phyloP scores from a whole-genome alignment of 1,140 invertebrate species.

The Leguminivora glycinivorella region DNA sequence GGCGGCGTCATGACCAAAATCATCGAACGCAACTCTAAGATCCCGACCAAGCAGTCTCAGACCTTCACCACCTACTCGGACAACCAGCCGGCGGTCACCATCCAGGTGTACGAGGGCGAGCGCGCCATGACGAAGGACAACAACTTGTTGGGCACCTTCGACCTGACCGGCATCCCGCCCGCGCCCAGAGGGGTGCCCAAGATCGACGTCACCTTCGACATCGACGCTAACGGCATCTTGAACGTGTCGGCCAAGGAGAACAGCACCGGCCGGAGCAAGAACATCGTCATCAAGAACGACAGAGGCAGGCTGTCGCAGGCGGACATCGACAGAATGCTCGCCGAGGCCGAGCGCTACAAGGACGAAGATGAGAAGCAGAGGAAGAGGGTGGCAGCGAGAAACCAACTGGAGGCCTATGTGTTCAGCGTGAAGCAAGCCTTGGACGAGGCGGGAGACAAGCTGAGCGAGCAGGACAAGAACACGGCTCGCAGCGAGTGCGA shows the following conservation, averaged over 20 bases:
- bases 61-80: constrained; percentile 81
- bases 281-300: constrained; percentile 90
- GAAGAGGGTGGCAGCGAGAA: constrained; percentile 84
- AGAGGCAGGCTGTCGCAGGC: constrained; percentile 92
- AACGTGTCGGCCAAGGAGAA: constrained; percentile 77
- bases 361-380: constrained; percentile 82
- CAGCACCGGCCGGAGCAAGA: constrained; percentile 82
- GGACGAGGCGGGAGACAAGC: constrained; percentile 48
- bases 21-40: constrained; percentile 65
- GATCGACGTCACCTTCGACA: constrained; percentile 82
- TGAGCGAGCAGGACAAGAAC: constrained; percentile 80
- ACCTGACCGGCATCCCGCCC: constrained; percentile 65
- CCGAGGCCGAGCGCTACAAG: constrained; percentile 83
- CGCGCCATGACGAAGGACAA: constrained; percentile 86
- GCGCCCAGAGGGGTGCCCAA: constrained; percentile 87
- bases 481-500: constrained; percentile 78
- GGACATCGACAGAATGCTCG: constrained; percentile 93
- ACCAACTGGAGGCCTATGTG: constrained; percentile 88
- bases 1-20: constrained; percentile 62
- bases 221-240: constrained; percentile 84
- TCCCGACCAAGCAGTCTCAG: constrained; percentile 24
- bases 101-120: constrained; percentile 83
- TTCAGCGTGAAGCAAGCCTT: constrained; percentile 85
- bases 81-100: constrained; percentile 83
- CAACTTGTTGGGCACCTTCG: constrained; percentile 85